Evolutionary conservation across 1,140 invertebrate genomes (phyloP), one percentile per base, ranked within the genome.

Genomic region (Rhagoletis zephyria): DNA sequence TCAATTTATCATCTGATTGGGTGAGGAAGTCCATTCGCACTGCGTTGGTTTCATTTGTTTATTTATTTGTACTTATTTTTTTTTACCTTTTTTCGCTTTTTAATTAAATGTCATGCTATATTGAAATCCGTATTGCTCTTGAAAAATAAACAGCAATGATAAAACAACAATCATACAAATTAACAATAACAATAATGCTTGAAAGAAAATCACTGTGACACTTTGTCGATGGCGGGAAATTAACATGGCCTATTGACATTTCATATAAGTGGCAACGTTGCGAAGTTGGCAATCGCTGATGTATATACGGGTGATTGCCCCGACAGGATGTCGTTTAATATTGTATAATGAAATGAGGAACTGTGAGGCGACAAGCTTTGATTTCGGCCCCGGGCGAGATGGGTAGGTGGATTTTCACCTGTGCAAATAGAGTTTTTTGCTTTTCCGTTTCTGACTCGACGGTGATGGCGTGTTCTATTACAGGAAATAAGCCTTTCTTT

Each of bases 181-280:
- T 61, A 85, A 85, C 40, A 85, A 85, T 48, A 85, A 85, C 85
- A 85, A 61, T 45, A 85, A 81, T 56, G 48, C 48, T 51, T 81
- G 48, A 81, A 81, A 2, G 74, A 56, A 63, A 51, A 86, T 86
- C 85, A 86, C 59, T 40, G 16, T 86, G 85, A 86, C 85, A 86
- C 10, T 86, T 81, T 81, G 74, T 81, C 30, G 59, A 86, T 86
- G n/a, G 59, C 0, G 5, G 30, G 42, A 30, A 86, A 86, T 86
- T 86, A 40, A 63, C 85, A 63, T 63, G 59, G 30, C 4, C 85
- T 14, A 86, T 86, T 63, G 85, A 64, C 59, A 64, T 86, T 61
- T 81, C 10, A 2, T 81, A 81, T 59, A 59, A 81, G 74, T 56
- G 61, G 61, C 61, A 63, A 63, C 61, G 16, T 7, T 14, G n/a